phyloP scores from a whole-genome alignment of 1,140 invertebrate species.

The Carposina sasakii region DNA sequence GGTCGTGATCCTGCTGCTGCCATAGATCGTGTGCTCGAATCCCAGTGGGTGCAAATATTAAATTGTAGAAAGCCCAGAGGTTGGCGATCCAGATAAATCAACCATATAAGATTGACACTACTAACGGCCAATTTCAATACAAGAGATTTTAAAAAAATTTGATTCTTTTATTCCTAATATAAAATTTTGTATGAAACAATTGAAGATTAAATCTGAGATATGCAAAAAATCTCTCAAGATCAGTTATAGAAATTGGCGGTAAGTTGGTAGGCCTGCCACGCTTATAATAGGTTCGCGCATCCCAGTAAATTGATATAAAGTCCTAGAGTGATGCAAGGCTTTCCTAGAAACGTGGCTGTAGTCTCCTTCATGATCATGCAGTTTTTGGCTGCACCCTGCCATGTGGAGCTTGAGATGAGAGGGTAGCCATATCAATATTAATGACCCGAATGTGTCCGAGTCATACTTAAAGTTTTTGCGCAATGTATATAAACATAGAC shows the following conservation, averaged over 20 bases:
- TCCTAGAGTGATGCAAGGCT: too few relatives aligned
- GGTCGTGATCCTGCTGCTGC: neutral
- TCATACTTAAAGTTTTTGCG: neutral
- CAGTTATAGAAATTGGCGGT: too few relatives aligned
- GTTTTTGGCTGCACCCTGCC: too few relatives aligned
- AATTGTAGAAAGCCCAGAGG: neutral
- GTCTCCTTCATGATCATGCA: too few relatives aligned
- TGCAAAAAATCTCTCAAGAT: too few relatives aligned
- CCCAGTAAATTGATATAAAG: too few relatives aligned
- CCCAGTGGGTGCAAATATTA: neutral
- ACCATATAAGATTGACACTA: neutral
- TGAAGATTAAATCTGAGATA: too few relatives aligned
- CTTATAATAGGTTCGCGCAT: too few relatives aligned
- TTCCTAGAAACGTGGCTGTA: too few relatives aligned
- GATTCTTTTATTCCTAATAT: neutral
- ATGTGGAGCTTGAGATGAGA: too few relatives aligned
- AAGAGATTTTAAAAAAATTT: neutral
- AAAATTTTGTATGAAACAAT: too few relatives aligned
- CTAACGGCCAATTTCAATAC: neutral
- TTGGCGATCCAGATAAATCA: neutral
- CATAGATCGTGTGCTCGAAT: neutral
- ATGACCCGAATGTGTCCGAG: neutral
- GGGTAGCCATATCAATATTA: neutral
- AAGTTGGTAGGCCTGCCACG: too few relatives aligned
- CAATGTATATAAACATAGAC: neutral